These are phyloP conservation scores for Procavia capensis DNA, from an alignment of 2,113 vertebrate species.

Conservation along the genomic window DNA sequence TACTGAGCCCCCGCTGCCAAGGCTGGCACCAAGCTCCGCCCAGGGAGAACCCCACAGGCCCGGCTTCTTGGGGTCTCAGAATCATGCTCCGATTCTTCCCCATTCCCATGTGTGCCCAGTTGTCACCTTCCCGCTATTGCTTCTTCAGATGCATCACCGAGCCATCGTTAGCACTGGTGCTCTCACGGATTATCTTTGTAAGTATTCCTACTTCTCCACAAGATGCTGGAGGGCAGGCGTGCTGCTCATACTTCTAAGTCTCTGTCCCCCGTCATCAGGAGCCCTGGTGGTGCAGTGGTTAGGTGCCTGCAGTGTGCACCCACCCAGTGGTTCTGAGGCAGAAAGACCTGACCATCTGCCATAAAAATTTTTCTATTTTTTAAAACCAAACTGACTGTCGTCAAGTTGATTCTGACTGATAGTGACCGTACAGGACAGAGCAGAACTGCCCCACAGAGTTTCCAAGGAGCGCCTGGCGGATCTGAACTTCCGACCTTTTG, in stretches of 20 bases:
- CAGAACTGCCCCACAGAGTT: no score
- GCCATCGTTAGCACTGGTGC: accelerated
- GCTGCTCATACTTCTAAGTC: background rate
- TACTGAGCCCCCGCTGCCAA: background rate
- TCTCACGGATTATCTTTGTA: background rate
- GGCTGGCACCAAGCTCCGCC: background rate
- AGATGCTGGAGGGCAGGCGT: background rate
- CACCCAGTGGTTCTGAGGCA: no score
- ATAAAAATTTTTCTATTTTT: no score
- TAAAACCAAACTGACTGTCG: no score
- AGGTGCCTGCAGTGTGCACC: no score
- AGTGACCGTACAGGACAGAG: no score
- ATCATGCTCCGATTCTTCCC: background rate
- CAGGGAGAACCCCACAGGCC: background rate
- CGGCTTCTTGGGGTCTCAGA: no score
- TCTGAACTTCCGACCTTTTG: no score
- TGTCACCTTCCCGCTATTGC: background rate
- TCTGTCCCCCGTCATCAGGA: background rate
- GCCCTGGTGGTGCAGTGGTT: no score
- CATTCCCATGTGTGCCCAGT: background rate
- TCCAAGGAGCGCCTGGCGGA: no score
- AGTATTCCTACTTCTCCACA: background rate
- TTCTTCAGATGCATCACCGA: accelerated
- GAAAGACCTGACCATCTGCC: no score
- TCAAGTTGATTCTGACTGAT: no score